A percentile compares a stretch with the other conserved stretches of the same genome.
Conservation (phyloP, 2,797 vertebrate species). For the Acipenser oxyrinchus region DNA sequence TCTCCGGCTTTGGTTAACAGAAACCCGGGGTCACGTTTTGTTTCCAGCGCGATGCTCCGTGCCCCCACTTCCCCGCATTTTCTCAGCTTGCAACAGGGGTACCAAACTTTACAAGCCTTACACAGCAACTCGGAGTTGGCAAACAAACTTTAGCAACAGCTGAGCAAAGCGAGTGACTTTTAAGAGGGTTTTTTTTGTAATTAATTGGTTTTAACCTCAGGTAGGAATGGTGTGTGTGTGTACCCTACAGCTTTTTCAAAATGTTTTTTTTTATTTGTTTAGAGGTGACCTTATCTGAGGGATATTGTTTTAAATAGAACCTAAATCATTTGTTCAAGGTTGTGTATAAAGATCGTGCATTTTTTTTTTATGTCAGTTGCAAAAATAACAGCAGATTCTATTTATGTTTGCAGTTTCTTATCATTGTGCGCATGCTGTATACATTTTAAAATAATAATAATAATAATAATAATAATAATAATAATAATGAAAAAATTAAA, state of each 20-base stretch:
- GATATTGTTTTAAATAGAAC: no score
- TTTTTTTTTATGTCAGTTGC: conserved; percentile 21
- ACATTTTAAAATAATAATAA: no score
- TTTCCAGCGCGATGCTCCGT: conserved; percentile 48
- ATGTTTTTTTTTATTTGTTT: conserved; percentile 23
- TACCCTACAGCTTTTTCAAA: conserved; percentile 18
- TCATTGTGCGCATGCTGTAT: conserved; percentile 2
- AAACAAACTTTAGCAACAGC: conserved; percentile 38
- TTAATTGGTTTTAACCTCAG: not conserved
- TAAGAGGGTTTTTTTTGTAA: conserved; percentile 4
- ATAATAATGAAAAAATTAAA: no score
- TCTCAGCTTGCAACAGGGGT: conserved; percentile 53
- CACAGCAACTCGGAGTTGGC: conserved; percentile 33
- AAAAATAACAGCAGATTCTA: conserved; percentile 17
- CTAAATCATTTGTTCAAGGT: no score
- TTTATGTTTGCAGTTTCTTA: conserved; percentile 11
- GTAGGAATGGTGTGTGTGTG: not conserved
- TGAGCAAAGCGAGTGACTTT: conserved; percentile 15
- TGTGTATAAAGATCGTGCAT: no score
- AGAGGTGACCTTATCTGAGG: conserved; percentile 22
- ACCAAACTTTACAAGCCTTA: conserved; percentile 53
- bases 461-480: no score
- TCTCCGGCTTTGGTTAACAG: not conserved
- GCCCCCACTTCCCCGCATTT: conserved; percentile 50
- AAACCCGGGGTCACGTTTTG: conserved; percentile 37